Evolutionary conservation across 2,888 invertebrate species (phyloP).

Genomic region (Callyntrura guangdongensis): DNA sequence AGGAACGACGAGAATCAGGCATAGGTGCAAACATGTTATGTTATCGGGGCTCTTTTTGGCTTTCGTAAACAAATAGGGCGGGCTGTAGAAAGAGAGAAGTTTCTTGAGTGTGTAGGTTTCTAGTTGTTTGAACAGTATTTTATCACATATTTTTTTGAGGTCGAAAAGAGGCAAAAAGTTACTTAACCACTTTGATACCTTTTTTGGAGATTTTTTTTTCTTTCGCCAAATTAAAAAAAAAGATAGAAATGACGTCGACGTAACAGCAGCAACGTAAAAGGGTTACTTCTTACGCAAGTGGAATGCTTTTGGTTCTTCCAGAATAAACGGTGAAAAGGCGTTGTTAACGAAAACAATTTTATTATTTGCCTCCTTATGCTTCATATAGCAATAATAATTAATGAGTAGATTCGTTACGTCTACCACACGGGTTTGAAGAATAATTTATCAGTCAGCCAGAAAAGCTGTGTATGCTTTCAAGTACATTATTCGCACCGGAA

Average conservation of each 20-base stretch:
- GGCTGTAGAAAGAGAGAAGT: slow-evolving; percentile 1
- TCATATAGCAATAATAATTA: slow-evolving; percentile 40
- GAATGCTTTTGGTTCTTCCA: neutral
- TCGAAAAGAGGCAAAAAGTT: neutral
- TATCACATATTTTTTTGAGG: slow-evolving; percentile 45
- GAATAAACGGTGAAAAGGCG: neutral
- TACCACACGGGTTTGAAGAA: neutral
- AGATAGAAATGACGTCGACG: too few relatives aligned
- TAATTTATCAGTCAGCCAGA: slow-evolving; percentile 34
- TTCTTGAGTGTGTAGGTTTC: neutral
- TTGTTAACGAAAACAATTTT: slow-evolving; percentile 39
- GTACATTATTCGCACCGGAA: slow-evolving; percentile 59
- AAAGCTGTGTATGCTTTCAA: slow-evolving; percentile 9
- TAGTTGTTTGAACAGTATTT: slow-evolving; percentile 2
- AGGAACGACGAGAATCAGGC: slow-evolving; percentile 4
- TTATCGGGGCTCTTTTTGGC: neutral
- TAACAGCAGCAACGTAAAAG: too few relatives aligned
- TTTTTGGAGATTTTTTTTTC: neutral
- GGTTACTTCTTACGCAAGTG: too few relatives aligned
- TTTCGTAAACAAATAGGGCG: slow-evolving; percentile 33
- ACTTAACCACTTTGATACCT: too few relatives aligned
- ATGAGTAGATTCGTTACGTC: slow-evolving; percentile 14
- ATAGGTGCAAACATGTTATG: neutral
- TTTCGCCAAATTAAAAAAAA: neutral
- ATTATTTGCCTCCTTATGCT: slow-evolving; percentile 5